Conservation (phyloP, 92 coral and sea anemone species). For the Paragorgia papillata region DNA sequence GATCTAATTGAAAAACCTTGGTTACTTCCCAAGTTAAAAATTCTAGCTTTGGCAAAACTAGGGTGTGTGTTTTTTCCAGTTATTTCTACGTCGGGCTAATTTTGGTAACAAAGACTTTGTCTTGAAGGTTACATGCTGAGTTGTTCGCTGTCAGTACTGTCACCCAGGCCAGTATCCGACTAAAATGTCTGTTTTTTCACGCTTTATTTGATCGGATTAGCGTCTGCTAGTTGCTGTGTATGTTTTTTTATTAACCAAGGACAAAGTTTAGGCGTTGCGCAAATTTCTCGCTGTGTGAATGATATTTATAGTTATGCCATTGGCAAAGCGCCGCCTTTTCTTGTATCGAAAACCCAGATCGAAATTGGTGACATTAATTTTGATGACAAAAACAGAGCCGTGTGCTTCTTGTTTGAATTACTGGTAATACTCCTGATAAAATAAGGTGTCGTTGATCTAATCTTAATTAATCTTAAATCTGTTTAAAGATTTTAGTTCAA, state of each 20-base stretch:
- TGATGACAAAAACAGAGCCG: constrained; percentile 30
- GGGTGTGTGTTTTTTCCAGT: neutral
- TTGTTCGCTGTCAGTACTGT: neutral
- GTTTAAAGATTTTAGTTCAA: constrained; percentile 24
- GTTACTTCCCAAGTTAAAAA: neutral
- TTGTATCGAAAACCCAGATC: constrained; percentile 27
- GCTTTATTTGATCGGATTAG: constrained; percentile 2
- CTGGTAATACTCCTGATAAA: constrained; percentile 35
- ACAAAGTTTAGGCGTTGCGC: neutral
- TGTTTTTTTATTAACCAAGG: neutral
- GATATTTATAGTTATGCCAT: neutral
- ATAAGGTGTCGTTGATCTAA: constrained; percentile 27
- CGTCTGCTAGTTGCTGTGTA: neutral
- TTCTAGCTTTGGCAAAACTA: no score
- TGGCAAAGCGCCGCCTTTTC: neutral
- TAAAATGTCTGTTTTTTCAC: neutral
- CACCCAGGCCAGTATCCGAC: neutral
- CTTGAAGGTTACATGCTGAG: neutral
- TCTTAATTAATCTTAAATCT: constrained; percentile 37
- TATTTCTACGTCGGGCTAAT: neutral
- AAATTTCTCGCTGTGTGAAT: neutral
- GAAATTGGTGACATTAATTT: constrained; percentile 42
- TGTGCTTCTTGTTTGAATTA: constrained; percentile 9
- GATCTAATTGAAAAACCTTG: neutral
- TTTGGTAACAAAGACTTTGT: neutral